Evolutionary conservation across 2,888 invertebrate species (phyloP), one percentile per base, ranked within the genome.

Genomic region (Epinotia brunnichana): DNA sequence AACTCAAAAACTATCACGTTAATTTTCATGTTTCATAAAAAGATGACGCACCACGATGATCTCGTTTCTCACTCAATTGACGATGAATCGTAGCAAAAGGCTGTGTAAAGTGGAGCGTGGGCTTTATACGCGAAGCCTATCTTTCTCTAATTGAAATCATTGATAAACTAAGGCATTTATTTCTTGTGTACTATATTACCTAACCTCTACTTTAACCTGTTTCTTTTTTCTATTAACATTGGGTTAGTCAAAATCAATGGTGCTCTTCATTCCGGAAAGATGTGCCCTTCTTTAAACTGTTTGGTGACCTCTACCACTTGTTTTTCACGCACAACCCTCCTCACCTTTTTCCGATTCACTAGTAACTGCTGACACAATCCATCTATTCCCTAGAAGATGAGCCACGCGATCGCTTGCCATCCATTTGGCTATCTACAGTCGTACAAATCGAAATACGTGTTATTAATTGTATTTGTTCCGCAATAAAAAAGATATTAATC

Each of bases 401-500:
- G n/a, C n/a, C 41, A n/a, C n/a, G 48, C 48, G 5, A 15, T 44
- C 44, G 44, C 4, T 15, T 35, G 9, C 35, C 35, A 35, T 35
- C 9, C 7, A 9, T 44, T 44, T 15, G 44, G 15, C n/a, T 48
- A 53, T 19, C 53, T 10, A 53, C 3, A 53, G 56, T 15, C 5
- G 51, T 17, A 51, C 7, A 53, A 64, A 54, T 64, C 35, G 51
- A 19, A 64, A 53, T 15, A 54, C 35, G 21, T 15, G 35, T n/a
- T 66, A 21, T 54, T 63, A 35, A 10, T 57, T 66, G 39, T 54
- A 64, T 64, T 35, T 53, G 35, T 54, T 56, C 66, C 57, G 61
- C 29, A 67, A 68, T n/a, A 60, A 71, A 72, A 15, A 60, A 71
- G 71, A 67, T 67, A 19, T 15, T n/a, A 24, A 67, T 62, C 72